Evolutionary conservation across 1,140 invertebrate species (phyloP), one percentile per base, ranked within the genome.

Genomic region (Polypedilum pembai): DNA sequence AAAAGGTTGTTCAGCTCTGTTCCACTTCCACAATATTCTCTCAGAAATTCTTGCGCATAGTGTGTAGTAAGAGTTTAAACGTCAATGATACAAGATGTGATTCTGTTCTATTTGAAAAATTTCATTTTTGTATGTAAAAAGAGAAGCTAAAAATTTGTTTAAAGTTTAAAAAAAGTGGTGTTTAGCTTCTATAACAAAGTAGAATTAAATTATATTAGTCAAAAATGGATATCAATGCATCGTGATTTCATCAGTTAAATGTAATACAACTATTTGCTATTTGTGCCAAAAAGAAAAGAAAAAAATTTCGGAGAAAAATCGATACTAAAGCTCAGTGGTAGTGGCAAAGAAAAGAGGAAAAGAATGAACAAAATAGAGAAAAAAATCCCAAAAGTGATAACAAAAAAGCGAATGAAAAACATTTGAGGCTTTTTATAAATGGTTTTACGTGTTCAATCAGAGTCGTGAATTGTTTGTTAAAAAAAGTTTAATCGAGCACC

Each of bases 71-170:
- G 45, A 56, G 45, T 56, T 56, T 8, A 56, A 56, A 56, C 45
- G n/a, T 56, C 45, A n/a, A n/a, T 56, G 45, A 56, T 56, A n/a
- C 45, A 56, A 56, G 45, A 56, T 56, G 45, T 56, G 45, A 56
- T 56, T 56, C 45, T n/a, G 12, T 12, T 56, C 12, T n/a, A 4
- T 56, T 56, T n/a, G 12, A 56, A 56, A 12, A 56, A 56, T 33
- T 33, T 33, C 24, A 33, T 33, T 33, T 33, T 33, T 33, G 24
- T 33, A 33, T 33, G 24, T 33, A 33, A 15, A 56, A 15, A 56
- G 45, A 56, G 10, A 45, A 56, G n/a, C 12, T n/a, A 56, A 56
- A 56, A 56, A 15, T 4, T 15, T 4, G n/a, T n/a, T 1, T 15
- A 56, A 56, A 56, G 45, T 56, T 45, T 45, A 8, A 15, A 41